Evolutionary conservation across 2,888 invertebrate genomes (phyloP).

Genomic region (Eilema sororculum): DNA sequence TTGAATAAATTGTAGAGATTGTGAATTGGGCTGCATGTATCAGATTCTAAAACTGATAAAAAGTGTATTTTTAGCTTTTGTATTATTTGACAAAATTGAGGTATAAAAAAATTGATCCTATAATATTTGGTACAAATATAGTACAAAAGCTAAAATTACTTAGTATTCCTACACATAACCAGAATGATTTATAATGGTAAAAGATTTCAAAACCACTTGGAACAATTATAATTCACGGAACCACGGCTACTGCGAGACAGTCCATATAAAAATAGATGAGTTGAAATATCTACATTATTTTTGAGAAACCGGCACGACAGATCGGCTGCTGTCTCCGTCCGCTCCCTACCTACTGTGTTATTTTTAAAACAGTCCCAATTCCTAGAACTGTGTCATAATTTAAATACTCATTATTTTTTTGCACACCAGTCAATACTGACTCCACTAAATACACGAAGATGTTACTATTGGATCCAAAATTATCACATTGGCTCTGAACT

Average conservation of each 20-base stretch:
- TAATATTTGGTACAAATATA: not conserved
- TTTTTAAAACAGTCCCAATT: slow-evolving; percentile 76
- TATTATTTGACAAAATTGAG: not conserved
- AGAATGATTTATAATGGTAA: not conserved
- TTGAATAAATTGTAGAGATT: slow-evolving; percentile 16
- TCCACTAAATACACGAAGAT: slow-evolving; percentile 20
- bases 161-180: not conserved
- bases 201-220: slow-evolving; percentile 14
- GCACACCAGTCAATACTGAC: slow-evolving; percentile 40
- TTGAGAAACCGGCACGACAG: slow-evolving; percentile 65
- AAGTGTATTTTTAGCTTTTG: not conserved
- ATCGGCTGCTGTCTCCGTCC: slow-evolving; percentile 64
- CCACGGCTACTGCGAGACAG: slow-evolving; percentile 42
- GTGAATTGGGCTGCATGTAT: not conserved
- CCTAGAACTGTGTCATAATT: slow-evolving; percentile 61
- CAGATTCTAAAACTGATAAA: not conserved
- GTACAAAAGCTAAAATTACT: not conserved
- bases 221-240: slow-evolving; percentile 41
- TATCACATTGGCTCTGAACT: slow-evolving; percentile 69
- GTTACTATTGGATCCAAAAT: slow-evolving; percentile 65
- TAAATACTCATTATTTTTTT: slow-evolving; percentile 45
- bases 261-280: slow-evolving; percentile 69
- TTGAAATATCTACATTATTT: slow-evolving; percentile 71
- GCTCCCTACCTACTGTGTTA: slow-evolving; percentile 67
- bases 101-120: not conserved